Evolutionary conservation across 2,113 vertebrate genomes (phyloP).

Genomic region (Ranitomeya variabilis): DNA sequence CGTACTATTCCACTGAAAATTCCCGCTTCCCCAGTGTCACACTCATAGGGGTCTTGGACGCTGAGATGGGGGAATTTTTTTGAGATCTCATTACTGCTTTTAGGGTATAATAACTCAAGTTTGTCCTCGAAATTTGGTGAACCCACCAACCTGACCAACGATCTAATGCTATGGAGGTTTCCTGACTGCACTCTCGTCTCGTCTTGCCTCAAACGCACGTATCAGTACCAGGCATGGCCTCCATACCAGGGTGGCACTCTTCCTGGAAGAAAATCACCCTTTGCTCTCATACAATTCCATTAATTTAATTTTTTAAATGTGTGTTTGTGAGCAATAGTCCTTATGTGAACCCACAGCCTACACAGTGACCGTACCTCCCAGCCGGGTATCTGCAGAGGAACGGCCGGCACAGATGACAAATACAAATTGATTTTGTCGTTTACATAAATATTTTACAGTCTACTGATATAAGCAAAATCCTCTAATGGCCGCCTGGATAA

Average conservation of each 20-base stretch:
- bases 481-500: conserved; percentile 65
- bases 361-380: background rate
- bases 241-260: background rate
- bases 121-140: too few relatives aligned
- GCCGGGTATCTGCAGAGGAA: background rate
- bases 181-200: too few relatives aligned
- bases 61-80: too few relatives aligned
- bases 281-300: background rate
- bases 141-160: too few relatives aligned
- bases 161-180: too few relatives aligned
- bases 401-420: conserved; percentile 31
- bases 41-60: too few relatives aligned
- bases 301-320: background rate
- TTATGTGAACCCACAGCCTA: background rate
- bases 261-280: background rate
- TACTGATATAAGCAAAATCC: conserved; percentile 34
- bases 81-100: too few relatives aligned
- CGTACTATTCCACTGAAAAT: too few relatives aligned
- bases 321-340: background rate
- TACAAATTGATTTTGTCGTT: conserved; percentile 59
- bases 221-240: background rate
- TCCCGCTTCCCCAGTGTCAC: too few relatives aligned
- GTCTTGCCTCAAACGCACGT: too few relatives aligned
- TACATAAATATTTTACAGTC: conserved; percentile 59
- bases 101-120: too few relatives aligned